phyloP scores from a whole-genome alignment of 2,113 vertebrate genomes.

The Tachycineta bicolor region DNA sequence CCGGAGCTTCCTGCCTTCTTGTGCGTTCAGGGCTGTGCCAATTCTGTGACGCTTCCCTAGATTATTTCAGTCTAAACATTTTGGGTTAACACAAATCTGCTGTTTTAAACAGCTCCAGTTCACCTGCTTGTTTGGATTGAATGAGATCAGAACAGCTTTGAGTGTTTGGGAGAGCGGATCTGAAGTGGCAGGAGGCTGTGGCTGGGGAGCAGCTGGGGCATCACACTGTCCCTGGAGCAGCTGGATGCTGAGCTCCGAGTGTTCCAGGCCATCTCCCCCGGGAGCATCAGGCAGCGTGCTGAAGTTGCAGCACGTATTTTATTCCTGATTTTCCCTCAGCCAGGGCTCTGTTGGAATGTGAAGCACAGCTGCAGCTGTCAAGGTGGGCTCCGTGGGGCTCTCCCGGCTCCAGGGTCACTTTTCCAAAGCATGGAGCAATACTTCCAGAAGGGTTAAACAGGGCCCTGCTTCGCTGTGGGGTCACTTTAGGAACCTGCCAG shows the following conservation, averaged over 20 bases:
- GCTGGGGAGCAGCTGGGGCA: background rate
- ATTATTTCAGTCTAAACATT: constrained; percentile 26
- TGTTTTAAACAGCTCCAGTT: constrained; percentile 6
- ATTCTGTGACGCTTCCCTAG: background rate
- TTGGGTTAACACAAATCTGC: background rate
- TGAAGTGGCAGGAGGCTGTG: background rate
- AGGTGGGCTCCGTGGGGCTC: background rate
- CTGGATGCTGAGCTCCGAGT: background rate
- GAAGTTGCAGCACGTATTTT: background rate
- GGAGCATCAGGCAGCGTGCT: background rate
- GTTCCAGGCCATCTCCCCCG: accelerated
- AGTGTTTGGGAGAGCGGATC: background rate
- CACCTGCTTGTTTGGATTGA: constrained; percentile 15
- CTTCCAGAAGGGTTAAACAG: background rate
- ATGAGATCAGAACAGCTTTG: background rate
- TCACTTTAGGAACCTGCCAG: background rate
- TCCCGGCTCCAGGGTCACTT: background rate
- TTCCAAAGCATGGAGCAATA: accelerated
- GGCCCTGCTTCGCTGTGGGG: accelerated
- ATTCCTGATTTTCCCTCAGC: background rate
- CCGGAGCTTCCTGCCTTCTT: background rate
- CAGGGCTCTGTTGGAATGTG: background rate
- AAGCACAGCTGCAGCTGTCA: background rate
- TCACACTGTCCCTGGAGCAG: background rate
- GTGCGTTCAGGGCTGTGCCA: constrained; percentile 8